A percentile compares a stretch with the other conserved stretches of the same genome.
These are phyloP conservation scores for Pilophorus perplexus DNA, from an alignment of 2,888 invertebrate genomes.

Conservation along the genomic window DNA sequence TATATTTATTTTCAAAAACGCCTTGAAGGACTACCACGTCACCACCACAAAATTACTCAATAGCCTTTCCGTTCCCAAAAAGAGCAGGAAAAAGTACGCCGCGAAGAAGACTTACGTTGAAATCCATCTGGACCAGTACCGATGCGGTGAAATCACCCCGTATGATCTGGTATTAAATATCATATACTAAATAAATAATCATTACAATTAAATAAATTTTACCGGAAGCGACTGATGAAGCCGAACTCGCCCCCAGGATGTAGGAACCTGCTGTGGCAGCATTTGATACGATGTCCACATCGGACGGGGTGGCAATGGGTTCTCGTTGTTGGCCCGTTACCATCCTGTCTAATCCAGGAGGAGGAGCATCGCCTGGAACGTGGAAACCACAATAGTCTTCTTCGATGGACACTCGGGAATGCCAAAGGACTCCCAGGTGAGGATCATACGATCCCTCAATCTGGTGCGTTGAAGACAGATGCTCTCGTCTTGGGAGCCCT, in stretches of 20 bases:
- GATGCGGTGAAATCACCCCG: neutral
- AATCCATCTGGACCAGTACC: neutral
- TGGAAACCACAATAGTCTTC: too few species aligned
- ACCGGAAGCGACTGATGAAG: slow-evolving; percentile 30
- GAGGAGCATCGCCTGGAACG: slow-evolving; percentile 47
- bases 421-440: too few species aligned
- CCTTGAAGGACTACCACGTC: neutral
- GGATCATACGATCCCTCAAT: too few species aligned
- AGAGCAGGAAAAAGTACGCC: neutral
- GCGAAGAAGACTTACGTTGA: neutral
- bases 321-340: slow-evolving; percentile 49
- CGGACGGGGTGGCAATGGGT: slow-evolving; percentile 21
- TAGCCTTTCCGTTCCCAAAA: neutral
- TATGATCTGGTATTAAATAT: neutral
- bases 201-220: neutral
- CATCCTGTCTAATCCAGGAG: slow-evolving; percentile 49
- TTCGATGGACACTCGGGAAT: too few species aligned
- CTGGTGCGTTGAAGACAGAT: too few species aligned
- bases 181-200: too few species aligned
- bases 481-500: too few species aligned
- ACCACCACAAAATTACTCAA: neutral
- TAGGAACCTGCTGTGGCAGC: slow-evolving; percentile 28
- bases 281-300: slow-evolving; percentile 24
- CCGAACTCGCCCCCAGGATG: slow-evolving; percentile 12
- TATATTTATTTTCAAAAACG: neutral